A percentile compares a stretch with the other conserved stretches of the same genome.
Evolutionary conservation across 2,113 vertebrate species (phyloP).

Genomic region (Glaucomys volans): DNA sequence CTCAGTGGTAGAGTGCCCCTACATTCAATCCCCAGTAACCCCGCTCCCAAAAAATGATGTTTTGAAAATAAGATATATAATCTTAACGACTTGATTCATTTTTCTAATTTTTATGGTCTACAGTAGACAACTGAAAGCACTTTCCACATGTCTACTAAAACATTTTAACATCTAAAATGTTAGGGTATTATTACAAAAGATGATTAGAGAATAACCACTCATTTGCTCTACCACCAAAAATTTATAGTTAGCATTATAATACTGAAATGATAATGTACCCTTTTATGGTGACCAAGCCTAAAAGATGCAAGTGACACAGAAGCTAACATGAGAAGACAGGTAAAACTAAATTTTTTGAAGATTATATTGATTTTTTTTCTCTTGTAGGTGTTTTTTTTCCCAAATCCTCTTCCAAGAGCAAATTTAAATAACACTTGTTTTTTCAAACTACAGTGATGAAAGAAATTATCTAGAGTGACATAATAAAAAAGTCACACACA

Average conservation of each 20-base stretch:
- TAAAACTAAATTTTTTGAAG: not conserved
- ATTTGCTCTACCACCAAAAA: slow-evolving; percentile 1
- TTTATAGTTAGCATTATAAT: slow-evolving; percentile 6
- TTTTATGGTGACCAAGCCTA: not conserved
- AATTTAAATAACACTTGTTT: slow-evolving; percentile 44
- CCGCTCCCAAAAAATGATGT: no score
- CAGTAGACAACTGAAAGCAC: not conserved
- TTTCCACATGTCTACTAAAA: not conserved
- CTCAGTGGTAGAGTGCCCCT: no score
- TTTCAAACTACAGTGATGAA: slow-evolving; percentile 26
- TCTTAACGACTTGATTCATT: not conserved
- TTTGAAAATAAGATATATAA: not conserved
- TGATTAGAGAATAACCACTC: not conserved
- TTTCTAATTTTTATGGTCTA: slow-evolving; percentile 19
- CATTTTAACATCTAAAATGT: slow-evolving; percentile 25
- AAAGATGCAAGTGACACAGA: not conserved
- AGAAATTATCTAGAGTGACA: slow-evolving; percentile 37
- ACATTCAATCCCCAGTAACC: no score
- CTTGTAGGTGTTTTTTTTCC: not conserved
- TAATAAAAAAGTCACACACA: not conserved
- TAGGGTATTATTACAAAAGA: slow-evolving; percentile 32
- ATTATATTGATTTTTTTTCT: slow-evolving; percentile 45
- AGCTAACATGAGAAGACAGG: not conserved
- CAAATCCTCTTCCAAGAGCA: slow-evolving; percentile 14
- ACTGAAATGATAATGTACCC: slow-evolving; percentile 9